phyloP scores from a whole-genome alignment of 2,888 invertebrate species.

The Hirtodrosophila cameraria region DNA sequence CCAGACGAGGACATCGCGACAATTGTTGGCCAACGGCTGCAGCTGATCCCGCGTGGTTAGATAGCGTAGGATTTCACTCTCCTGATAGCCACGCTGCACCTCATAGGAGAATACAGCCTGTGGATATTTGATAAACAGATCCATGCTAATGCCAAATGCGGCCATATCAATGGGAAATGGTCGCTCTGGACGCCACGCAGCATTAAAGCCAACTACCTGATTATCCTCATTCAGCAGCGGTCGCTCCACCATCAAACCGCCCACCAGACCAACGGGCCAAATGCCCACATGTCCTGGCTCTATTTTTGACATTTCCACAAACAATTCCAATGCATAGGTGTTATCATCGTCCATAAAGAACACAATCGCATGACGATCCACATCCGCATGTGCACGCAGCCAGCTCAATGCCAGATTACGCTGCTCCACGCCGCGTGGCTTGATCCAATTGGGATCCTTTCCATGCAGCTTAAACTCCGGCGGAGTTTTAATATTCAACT shows the following conservation, averaged over 20 bases:
- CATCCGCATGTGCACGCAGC: conserved; percentile 85
- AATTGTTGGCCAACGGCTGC: conserved; percentile 95
- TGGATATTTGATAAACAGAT: conserved; percentile 88
- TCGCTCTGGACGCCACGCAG: conserved; percentile 94
- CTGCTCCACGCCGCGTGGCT: conserved; percentile 95
- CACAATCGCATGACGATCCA: conserved; percentile 87
- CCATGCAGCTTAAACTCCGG: conserved; percentile 87
- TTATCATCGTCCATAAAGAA: conserved; percentile 99
- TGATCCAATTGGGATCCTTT: conserved; percentile 89
- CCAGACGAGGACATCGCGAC: conserved; percentile 98
- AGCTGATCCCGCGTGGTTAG: conserved; percentile 90
- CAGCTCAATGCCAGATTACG: conserved; percentile 93
- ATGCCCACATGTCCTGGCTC: conserved; percentile 90
- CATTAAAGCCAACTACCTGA: conserved; percentile 86
- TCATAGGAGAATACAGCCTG: conserved; percentile 92
- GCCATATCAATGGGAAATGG: conserved; percentile 99
- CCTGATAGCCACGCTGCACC: conserved; percentile 95
- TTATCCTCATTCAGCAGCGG: conserved; percentile 89
- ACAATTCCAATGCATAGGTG: conserved; percentile 94
- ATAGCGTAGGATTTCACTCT: conserved; percentile 92
- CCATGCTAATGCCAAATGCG: conserved; percentile 94
- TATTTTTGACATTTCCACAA: conserved; percentile 94
- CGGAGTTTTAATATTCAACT: conserved; percentile 89
- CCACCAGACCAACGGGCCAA: conserved; percentile 98
- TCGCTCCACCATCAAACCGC: conserved; percentile 96